These are phyloP conservation scores for Harpagoxenus sublaevis DNA, from an alignment of 2,888 invertebrate genomes.

Conservation along the genomic window DNA sequence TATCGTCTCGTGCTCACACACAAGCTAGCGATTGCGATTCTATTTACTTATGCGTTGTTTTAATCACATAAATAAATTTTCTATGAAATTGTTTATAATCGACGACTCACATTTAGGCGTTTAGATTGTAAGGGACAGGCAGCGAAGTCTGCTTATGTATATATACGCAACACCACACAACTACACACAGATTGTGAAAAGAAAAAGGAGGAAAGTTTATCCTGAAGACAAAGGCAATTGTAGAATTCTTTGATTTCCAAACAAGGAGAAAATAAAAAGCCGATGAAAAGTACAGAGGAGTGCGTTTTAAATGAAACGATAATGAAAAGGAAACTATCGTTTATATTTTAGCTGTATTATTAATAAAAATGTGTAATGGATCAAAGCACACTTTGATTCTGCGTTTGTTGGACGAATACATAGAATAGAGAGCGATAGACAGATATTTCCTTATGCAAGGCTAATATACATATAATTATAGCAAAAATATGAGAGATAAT, in stretches of 20 bases:
- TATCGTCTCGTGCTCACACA: slow-evolving; percentile 81
- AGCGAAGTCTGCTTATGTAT: slow-evolving; percentile 75
- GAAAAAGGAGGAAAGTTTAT: slow-evolving; percentile 54
- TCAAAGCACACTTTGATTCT: slow-evolving; percentile 39
- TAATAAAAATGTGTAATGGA: slow-evolving; percentile 66
- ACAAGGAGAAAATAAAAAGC: slow-evolving; percentile 49
- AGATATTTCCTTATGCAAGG: slow-evolving; percentile 54
- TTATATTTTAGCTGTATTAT: slow-evolving; percentile 78
- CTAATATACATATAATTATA: slow-evolving; percentile 42
- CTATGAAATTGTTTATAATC: slow-evolving; percentile 85
- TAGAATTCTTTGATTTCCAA: slow-evolving; percentile 66
- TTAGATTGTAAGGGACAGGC: slow-evolving; percentile 75
- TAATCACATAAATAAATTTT: slow-evolving; percentile 84
- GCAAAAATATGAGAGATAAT: slow-evolving; percentile 35
- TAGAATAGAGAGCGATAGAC: slow-evolving; percentile 44
- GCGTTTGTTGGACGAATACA: slow-evolving; percentile 34
- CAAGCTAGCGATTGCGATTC: slow-evolving; percentile 77
- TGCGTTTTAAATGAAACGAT: slow-evolving; percentile 63
- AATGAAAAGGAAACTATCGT: slow-evolving; percentile 68
- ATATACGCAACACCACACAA: slow-evolving; percentile 66
- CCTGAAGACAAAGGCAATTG: slow-evolving; percentile 58
- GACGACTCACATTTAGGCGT: slow-evolving; percentile 75
- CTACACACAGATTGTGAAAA: slow-evolving; percentile 46
- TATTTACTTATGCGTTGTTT: slow-evolving; percentile 82
- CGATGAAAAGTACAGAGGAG: slow-evolving; percentile 62